Percentiles rank a stretch among this genome's conserved stretches.
phyloP scores from a whole-genome alignment of 2,113 vertebrate genomes.

The Centropus bengalensis region DNA sequence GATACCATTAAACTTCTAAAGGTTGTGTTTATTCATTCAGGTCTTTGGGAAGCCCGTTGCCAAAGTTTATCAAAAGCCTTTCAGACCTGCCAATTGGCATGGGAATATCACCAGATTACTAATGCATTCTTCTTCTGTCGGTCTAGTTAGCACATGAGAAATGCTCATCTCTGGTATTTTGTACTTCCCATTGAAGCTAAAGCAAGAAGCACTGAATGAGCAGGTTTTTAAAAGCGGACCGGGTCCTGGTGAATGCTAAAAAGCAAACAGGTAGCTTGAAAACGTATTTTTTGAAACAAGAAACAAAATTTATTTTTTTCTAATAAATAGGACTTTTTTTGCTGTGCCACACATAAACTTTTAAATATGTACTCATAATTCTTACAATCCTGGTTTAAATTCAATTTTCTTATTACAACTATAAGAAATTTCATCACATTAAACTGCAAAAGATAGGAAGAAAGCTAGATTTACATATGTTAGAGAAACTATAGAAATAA shows the following conservation, averaged over 20 bases:
- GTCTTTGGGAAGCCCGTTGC: neutral
- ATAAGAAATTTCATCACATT: neutral
- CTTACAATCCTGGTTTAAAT: neutral
- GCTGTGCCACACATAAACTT: neutral
- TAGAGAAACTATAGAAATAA: slow-evolving; percentile 20
- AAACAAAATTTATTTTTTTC: neutral
- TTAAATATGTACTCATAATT: neutral
- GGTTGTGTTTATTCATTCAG: neutral
- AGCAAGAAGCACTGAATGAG: neutral
- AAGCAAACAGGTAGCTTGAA: neutral
- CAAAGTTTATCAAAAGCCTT: slow-evolving; percentile 34
- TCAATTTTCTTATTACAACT: neutral
- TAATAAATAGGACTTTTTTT: neutral
- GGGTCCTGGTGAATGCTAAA: neutral
- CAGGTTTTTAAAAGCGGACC: neutral
- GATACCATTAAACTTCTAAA: neutral
- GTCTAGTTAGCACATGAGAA: neutral
- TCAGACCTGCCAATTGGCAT: neutral
- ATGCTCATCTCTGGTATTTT: neutral
- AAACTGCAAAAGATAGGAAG: neutral
- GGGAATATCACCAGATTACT: neutral
- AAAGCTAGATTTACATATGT: slow-evolving; percentile 13
- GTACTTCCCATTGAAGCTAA: neutral
- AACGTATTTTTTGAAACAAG: neutral
- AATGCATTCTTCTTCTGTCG: neutral